These are phyloP conservation scores for Onthophagus sagittarius DNA, from an alignment of 2,888 invertebrate genomes.

Conservation along the genomic window DNA sequence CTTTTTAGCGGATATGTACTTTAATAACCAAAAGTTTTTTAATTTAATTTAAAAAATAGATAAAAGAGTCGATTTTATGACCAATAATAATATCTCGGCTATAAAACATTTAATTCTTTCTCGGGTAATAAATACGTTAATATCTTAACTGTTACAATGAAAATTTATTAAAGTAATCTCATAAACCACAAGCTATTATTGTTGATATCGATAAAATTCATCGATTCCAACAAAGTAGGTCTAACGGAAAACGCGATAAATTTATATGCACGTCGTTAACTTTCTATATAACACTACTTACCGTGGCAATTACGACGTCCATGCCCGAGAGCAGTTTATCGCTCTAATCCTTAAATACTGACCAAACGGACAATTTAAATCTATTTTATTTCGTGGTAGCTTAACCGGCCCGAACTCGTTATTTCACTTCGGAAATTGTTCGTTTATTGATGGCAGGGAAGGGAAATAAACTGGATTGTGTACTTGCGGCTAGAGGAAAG, in stretches of 20 bases:
- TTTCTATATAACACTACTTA: conserved; percentile 33
- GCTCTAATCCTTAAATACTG: neutral
- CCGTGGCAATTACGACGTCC: conserved; percentile 31
- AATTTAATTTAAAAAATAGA: no score
- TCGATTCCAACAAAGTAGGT: conserved; percentile 25
- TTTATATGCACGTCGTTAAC: conserved; percentile 35
- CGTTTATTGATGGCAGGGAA: neutral
- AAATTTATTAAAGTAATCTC: neutral
- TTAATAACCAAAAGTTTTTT: no score
- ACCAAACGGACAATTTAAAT: neutral
- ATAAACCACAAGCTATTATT: neutral
- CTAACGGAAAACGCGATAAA: conserved; percentile 33
- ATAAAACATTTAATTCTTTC: no score
- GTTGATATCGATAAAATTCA: neutral
- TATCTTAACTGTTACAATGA: no score
- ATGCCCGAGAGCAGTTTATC: conserved; percentile 7
- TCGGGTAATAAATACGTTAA: no score
- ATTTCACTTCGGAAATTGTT: neutral
- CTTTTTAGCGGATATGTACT: no score
- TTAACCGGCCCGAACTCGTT: neutral
- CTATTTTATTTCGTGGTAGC: neutral
- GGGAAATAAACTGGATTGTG: neutral
- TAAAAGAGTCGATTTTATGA: no score
- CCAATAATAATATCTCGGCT: no score
- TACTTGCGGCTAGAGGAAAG: neutral